phyloP scores from a whole-genome alignment of 2,888 invertebrate species.

The Amblyjoppa proteus region DNA sequence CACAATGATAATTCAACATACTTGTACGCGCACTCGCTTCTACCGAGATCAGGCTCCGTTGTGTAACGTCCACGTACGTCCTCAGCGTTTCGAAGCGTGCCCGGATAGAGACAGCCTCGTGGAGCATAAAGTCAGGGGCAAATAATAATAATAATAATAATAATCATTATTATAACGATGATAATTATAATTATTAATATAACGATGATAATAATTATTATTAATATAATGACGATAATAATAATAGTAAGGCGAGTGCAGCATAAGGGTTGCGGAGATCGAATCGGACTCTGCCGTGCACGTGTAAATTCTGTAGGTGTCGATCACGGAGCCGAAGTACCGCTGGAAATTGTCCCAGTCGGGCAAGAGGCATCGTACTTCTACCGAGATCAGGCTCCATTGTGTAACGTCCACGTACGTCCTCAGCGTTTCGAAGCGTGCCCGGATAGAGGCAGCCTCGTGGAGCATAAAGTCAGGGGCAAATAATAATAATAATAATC shows the following conservation, averaged over 20 bases:
- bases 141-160: background rate
- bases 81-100: background rate
- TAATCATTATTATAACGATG: too few relatives aligned
- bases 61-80: background rate
- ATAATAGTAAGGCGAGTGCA: background rate
- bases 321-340: conserved; percentile 65
- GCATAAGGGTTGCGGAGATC: conserved; percentile 14
- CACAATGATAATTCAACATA: conserved; percentile 5
- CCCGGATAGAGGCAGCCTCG: too few relatives aligned
- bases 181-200: too few relatives aligned
- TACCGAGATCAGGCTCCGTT: conserved; percentile 15
- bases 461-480: too few relatives aligned
- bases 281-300: conserved; percentile 5
- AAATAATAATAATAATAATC: too few relatives aligned
- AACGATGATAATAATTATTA: background rate
- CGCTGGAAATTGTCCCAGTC: conserved; percentile 65
- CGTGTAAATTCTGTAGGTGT: conserved; percentile 27
- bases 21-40: background rate
- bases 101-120: background rate
- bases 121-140: background rate
- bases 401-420: background rate
- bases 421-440: background rate
- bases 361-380: conserved; percentile 43
- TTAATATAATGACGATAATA: background rate
- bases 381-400: conserved; percentile 7